Evolutionary conservation across 2,113 vertebrate species (phyloP).

Genomic region (Myrmecophaga tridactyla): DNA sequence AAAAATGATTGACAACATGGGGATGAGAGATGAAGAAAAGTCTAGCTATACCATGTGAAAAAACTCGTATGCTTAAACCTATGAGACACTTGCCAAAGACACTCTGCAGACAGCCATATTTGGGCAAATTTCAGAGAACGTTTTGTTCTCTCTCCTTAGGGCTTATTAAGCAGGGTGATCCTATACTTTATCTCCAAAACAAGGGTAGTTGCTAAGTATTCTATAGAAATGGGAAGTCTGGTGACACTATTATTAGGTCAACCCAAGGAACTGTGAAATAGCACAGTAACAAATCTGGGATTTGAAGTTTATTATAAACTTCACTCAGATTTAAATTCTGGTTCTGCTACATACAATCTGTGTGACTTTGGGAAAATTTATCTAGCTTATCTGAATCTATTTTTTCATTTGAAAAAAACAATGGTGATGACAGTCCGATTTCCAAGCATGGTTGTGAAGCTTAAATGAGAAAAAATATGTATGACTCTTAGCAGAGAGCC

Average conservation of each 20-base stretch:
- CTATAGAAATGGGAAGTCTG: neutral
- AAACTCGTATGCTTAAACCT: slow-evolving; percentile 28
- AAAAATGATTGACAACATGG: slow-evolving; percentile 57
- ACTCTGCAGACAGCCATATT: slow-evolving; percentile 40
- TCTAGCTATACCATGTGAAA: slow-evolving; percentile 54
- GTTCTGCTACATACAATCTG: neutral
- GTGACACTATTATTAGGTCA: neutral
- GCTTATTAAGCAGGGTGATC: neutral
- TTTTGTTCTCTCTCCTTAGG: slow-evolving; percentile 57
- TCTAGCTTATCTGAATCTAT: neutral
- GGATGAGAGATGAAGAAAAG: slow-evolving; percentile 49
- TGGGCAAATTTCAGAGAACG: neutral
- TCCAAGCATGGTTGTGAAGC: too few species aligned
- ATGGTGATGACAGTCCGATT: too few species aligned
- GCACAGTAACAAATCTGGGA: neutral
- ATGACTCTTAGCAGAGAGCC: neutral
- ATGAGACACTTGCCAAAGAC: slow-evolving; percentile 53
- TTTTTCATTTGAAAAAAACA: neutral
- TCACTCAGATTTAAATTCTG: slow-evolving; percentile 22
- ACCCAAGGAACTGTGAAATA: slow-evolving; percentile 9
- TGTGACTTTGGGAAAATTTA: neutral
- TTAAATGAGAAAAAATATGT: neutral
- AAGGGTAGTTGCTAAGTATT: neutral
- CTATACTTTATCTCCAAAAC: neutral
- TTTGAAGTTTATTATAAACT: neutral